Evolutionary conservation across 2,113 vertebrate genomes (phyloP), one percentile per base, ranked within the genome.

Genomic region (Vicugna pacos): DNA sequence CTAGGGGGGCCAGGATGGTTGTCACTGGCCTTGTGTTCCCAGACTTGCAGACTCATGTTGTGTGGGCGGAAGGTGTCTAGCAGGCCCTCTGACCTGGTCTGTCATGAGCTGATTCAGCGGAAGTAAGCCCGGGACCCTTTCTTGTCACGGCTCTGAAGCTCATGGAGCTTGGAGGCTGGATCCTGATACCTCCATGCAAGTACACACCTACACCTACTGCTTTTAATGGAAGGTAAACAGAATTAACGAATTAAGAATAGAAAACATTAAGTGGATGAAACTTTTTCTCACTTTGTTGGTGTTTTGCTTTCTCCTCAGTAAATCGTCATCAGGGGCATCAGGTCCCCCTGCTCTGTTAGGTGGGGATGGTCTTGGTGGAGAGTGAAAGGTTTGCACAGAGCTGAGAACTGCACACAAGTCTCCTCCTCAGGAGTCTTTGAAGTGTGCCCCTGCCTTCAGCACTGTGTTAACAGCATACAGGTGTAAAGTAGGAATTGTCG

Each of bases 41-140:
- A 65, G 54, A 42, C 30, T 11, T 11, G 15, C 24, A 12, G 50
- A 1, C 32, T 88, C 48, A 20, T 10, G 20, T 12, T 69, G 26
- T 1, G 80, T 4, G 42, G 15, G 12, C 1, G n/a, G 48, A 14
- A 17, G 24, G 15, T 13, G 3, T 56, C 5, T 17, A 30, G 5
- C 8, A 4, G 24, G 38, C 10, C 28, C 65, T 87, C 48, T 0
- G 16, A 15, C 1, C 5, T 38, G 32, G 56, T 56, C 6, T 0
- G 0, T 64, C 2, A 1, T 72, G 50, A n/a, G 26, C 26, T 20
- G 54, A 88, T 50, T 60, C 81, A 32, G 10, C 13, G 14, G 62
- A 76, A 58, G 56, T 35, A 56, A 72, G 69, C 13, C 22, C 28
- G 28, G 30, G 15, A 35, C 4, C 22, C 30, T 10, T 54, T 94